Conservation (phyloP, 2,113 vertebrate species). For the Rissa tridactyla region DNA sequence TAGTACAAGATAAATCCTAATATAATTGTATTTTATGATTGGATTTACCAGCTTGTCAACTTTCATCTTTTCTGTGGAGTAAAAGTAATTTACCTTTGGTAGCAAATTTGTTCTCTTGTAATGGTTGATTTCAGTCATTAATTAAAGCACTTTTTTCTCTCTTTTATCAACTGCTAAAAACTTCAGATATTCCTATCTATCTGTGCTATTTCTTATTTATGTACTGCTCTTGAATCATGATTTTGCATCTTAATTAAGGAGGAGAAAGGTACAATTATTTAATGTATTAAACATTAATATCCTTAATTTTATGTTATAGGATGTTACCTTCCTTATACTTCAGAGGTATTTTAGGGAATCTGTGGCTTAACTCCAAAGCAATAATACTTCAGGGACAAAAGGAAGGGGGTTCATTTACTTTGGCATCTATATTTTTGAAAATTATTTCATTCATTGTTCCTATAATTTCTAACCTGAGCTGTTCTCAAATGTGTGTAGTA, state of each 20-base stretch:
- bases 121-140: not conserved
- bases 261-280: not conserved
- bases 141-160: not conserved
- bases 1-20: not conserved
- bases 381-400: not conserved
- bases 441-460: not conserved
- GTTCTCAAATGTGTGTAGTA: not conserved
- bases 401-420: not conserved
- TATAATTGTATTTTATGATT: not conserved
- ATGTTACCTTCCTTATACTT: not conserved
- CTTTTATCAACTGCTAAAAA: not conserved
- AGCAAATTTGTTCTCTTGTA: not conserved
- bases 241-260: not conserved
- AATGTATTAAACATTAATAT: not conserved
- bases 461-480: not conserved
- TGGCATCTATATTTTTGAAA: not conserved
- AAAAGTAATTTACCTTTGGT: not conserved
- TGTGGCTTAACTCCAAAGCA: not conserved
- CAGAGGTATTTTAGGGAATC: not conserved
- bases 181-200: not conserved
- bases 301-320: not conserved
- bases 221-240: not conserved
- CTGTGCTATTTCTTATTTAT: not conserved
- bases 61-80: not conserved
- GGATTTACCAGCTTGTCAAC: not conserved